These are phyloP conservation scores for Gopherus flavomarginatus DNA, from an alignment of 2,113 vertebrate genomes.

Conservation along the genomic window DNA sequence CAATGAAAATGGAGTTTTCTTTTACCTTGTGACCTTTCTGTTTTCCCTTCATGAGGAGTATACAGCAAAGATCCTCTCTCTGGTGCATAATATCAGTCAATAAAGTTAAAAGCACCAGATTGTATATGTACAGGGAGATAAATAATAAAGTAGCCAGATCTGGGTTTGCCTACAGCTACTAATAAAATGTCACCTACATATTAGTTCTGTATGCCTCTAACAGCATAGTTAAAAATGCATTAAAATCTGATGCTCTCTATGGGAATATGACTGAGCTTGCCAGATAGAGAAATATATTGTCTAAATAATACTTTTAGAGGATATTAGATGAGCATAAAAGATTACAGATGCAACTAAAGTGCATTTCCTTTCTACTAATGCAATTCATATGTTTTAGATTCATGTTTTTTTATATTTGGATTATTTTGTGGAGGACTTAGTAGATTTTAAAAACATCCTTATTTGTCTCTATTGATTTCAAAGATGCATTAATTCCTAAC, in stretches of 20 bases:
- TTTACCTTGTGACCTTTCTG: conserved; percentile 56
- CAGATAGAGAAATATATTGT: conserved; percentile 24
- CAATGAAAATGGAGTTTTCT: conserved; percentile 54
- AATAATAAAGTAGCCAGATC: conserved; percentile 40
- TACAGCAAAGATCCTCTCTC: conserved; percentile 16
- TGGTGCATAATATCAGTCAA: conserved; percentile 39
- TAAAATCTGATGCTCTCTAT: conserved; percentile 21
- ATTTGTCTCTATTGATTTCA: neutral
- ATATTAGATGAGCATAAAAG: neutral
- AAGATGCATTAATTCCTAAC: neutral
- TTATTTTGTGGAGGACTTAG: neutral
- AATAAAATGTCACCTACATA: conserved; percentile 51
- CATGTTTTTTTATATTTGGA: neutral
- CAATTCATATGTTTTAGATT: neutral
- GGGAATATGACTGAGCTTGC: neutral
- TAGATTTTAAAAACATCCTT: neutral
- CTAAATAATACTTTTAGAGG: conserved; percentile 25
- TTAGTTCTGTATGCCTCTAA: neutral
- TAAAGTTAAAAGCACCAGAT: conserved; percentile 41
- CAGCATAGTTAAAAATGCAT: conserved; percentile 7
- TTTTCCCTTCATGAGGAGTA: neutral
- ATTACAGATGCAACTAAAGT: conserved; percentile 1
- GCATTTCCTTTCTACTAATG: neutral
- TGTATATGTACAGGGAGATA: neutral
- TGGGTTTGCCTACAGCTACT: conserved; percentile 7